Percentiles rank a stretch among this genome's conserved stretches.
Conservation (phyloP, 2,888 invertebrate species). For the Smittia sp. region DNA sequence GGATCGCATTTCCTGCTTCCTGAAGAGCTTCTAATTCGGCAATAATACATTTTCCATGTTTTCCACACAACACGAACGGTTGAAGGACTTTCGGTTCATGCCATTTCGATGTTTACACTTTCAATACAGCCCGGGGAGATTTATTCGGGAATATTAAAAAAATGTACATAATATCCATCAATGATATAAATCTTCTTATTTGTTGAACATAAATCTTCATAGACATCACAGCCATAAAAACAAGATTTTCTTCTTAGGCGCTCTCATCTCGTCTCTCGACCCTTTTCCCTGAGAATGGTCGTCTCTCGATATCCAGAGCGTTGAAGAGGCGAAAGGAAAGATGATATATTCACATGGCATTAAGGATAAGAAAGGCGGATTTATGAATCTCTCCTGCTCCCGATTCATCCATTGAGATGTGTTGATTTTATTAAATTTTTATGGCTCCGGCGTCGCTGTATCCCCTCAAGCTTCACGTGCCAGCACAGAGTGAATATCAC, state of each 20-base stretch:
- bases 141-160: constrained; percentile 42
- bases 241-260: constrained; percentile 37
- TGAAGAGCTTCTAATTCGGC: constrained; percentile 13
- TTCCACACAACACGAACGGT: not conserved
- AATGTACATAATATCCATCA: constrained; percentile 41
- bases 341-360: constrained; percentile 38
- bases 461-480: not conserved
- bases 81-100: constrained; percentile 32
- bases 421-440: constrained; percentile 27
- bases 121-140: constrained; percentile 31
- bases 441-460: not conserved
- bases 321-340: not conserved
- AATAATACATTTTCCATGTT: constrained; percentile 41
- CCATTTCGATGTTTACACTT: constrained; percentile 35
- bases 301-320: constrained; percentile 4
- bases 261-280: constrained; percentile 26
- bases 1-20: constrained; percentile 43
- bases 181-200: constrained; percentile 42
- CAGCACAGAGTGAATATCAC: not conserved
- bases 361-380: constrained; percentile 39
- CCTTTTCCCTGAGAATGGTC: constrained; percentile 24
- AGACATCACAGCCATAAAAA: constrained; percentile 40
- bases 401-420: not conserved
- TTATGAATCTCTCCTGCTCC: constrained; percentile 14
- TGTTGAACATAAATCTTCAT: constrained; percentile 42